Conservation (phyloP, 2,888 invertebrate species). For the Brachypalpus laphriformis region DNA sequence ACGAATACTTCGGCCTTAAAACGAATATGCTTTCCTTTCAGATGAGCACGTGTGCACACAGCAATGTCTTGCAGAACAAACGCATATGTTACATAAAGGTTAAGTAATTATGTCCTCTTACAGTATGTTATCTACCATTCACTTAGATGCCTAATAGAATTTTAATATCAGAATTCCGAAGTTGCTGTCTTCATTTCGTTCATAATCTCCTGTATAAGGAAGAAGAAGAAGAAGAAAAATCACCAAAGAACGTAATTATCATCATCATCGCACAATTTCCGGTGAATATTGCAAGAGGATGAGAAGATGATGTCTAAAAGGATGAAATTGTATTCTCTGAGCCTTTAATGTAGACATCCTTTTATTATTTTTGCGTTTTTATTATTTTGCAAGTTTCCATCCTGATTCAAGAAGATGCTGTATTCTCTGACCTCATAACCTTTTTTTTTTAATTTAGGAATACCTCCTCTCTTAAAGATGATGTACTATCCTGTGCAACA, state of each 20-base stretch:
- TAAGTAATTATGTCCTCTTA: slow-evolving; percentile 10
- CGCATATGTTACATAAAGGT: neutral
- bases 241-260: slow-evolving; percentile 21
- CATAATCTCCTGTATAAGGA: slow-evolving; percentile 30
- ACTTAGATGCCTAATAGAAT: slow-evolving; percentile 18
- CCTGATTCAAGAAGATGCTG: neutral
- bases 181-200: slow-evolving; percentile 5
- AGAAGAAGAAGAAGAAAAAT: neutral
- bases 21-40: neutral
- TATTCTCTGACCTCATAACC: neutral
- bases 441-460: neutral
- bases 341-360: neutral
- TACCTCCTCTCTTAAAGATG: neutral
- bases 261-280: slow-evolving; percentile 28
- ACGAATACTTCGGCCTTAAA: slow-evolving; percentile 2
- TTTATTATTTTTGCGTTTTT: neutral
- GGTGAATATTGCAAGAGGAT: slow-evolving; percentile 15
- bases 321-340: slow-evolving; percentile 19
- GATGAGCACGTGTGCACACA: slow-evolving; percentile 4
- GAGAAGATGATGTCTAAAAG: neutral
- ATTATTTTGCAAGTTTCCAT: neutral
- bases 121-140: slow-evolving; percentile 10
- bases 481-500: neutral
- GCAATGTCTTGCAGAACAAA: neutral
- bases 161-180: slow-evolving; percentile 21